Base-by-base conservation (phyloP, 2,797 vertebrate species). In the Enteromius radiatus region DNA sequence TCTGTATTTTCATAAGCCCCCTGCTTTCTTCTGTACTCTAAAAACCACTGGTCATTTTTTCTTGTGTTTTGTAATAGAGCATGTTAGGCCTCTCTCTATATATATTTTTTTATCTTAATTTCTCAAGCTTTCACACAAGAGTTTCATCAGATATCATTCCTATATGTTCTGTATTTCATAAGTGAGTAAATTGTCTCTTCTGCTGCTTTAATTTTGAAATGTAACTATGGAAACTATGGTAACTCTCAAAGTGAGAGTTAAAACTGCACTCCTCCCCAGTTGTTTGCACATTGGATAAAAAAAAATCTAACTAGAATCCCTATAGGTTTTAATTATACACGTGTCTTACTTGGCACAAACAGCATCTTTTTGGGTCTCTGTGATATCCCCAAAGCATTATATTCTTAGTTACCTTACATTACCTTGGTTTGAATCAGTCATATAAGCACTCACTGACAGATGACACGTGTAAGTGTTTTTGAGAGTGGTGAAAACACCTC, bases 151-250 rank as follows among this genome's bases (percentile, higher is more conserved):
- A 23, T 43, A 33, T 65, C 14, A 36, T 17, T 75, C 1, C 19
- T 52, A n/a, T 33, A 64, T 64, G 2, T 17, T 67, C 31, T 38
- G 12, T 26, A 4, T 41, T 54, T 45, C 38, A 28, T 36, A 63
- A 17, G 14, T 54, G 28, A 74, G 6, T 31, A 77, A 73, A 47
- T 36, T 49, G 14, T 69, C n/a, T 65, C 14, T 74, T 64, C 15
- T 81, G 80, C 38, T 74, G n/a, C 59, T 81, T 81, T 52, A 74
- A 36, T 52, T 74, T 81, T 19, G 6, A 52, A 65, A 28, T 21
- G 80, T 81, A 74, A 65, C 43, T 65, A 74, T 64, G 43, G 69
- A 81, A 81, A 81, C 69, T 26, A 45, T 65, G 56, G n/a, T 63
- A 45, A 59, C 54, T 63, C 12, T 63, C 5, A 23, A 74, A 36